Percentiles rank a stretch among this genome's conserved stretches.
Conservation (phyloP, 2,113 vertebrate species). For the Saimiri boliviensis region DNA sequence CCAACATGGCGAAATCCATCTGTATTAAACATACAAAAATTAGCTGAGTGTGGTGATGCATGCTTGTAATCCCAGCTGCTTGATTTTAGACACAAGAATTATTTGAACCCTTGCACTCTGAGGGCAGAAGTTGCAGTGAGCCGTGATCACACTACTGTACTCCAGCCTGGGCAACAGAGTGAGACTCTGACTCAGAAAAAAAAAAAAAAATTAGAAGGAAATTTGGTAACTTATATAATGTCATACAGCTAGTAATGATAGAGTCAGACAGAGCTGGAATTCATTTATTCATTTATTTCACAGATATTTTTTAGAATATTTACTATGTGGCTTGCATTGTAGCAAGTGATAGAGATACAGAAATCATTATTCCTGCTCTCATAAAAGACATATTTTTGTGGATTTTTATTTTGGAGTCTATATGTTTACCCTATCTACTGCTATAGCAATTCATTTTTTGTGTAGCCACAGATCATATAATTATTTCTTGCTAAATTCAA, state of each 20-base stretch:
- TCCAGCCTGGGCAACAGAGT: too few species aligned
- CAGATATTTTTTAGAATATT: not conserved
- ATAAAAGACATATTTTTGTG: not conserved
- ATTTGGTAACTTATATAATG: not conserved
- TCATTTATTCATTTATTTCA: not conserved
- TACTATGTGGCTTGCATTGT: not conserved
- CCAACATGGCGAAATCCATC: too few species aligned
- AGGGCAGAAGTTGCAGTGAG: too few species aligned
- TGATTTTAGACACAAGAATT: too few species aligned
- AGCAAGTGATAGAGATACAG: not conserved
- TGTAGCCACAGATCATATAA: not conserved
- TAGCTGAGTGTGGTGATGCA: too few species aligned
- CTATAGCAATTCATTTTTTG: not conserved
- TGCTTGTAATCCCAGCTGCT: too few species aligned
- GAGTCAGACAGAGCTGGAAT: not conserved
- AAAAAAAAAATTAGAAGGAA: not conserved
- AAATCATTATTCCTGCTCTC: not conserved
- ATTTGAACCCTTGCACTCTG: too few species aligned
- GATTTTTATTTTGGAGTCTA: not conserved
- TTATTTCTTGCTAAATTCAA: slow-evolving; percentile 23
- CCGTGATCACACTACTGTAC: too few species aligned
- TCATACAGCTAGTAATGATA: not conserved
- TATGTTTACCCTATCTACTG: not conserved
- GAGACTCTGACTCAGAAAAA: too few species aligned
- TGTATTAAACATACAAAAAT: too few species aligned